Base-by-base conservation (phyloP, 2,797 vertebrate genomes). In the Gila robusta region DNA sequence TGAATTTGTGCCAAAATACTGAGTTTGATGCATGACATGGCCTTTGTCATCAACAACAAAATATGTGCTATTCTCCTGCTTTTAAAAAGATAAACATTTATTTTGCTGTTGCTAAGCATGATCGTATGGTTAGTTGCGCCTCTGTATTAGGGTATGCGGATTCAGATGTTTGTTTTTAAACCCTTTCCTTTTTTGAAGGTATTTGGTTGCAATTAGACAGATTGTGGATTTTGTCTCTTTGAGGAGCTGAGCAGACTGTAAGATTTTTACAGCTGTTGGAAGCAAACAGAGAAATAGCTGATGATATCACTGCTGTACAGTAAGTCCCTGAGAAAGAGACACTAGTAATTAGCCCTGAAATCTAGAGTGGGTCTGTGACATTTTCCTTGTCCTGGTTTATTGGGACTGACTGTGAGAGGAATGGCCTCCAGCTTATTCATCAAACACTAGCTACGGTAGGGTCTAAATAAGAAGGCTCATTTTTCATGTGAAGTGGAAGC, bases 341-440 rank as follows among this genome's bases (percentile, higher is more conserved):
- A 5, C 41, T 26, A 70, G 90, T 89, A 93, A 94, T 94, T 91
- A 93, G 86, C 82, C 79, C 67, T 86, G 91, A 92, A 92, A 93
- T 93, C 92, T 94, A 89, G 88, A 81, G 87, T 91, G 85, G 85
- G 83, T 87, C 73, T 83, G 93, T 94, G 92, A 93, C 91, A 94
- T 95, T 94, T 94, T 88, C 49, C 88, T 83, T 84, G 89, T 80
- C 88, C 82, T 69, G 90, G 90, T 90, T 93, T 89, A 86, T 87
- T 87, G 62, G 81, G 62, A 67, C n/a, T 88, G 72, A 91, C 88
- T 90, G 82, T 82, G 72, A 80, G 86, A 86, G 89, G 83, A 87
- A 89, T 87, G 76, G 80, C 72, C 77, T 84, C 78, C 79, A 85
- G 79, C 37, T 67, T 56, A 35, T 79, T 81, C 82, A 74, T 86